Base-by-base conservation (phyloP, 2,113 vertebrate genomes). In the Arothron firmamentum region DNA sequence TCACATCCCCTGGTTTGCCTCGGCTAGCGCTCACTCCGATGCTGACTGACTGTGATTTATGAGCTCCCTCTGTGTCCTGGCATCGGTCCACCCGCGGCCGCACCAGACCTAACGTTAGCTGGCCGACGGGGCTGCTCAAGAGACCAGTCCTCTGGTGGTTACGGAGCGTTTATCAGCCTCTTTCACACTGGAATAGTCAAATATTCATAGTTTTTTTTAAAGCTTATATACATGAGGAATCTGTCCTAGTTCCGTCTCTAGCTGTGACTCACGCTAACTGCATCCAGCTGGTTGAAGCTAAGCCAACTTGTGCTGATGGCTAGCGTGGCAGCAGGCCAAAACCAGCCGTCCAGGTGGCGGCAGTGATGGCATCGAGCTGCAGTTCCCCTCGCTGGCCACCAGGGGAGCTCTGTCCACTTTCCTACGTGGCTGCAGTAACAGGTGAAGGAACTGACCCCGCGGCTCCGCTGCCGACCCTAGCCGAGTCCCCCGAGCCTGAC, bases 1-100 rank as follows among this genome's bases (percentile, higher is more conserved):
- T 59, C 57, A 67, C 55, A 77, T 85, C 73, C 82, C 75, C 78
- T 84, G 84, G 69, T 80, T 75, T 75, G 82, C 75, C 69, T 80
- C 58, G 70, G 71, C 73, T 81, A 65, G 67, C 31, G 19, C 59
- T 48, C 51, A 63, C 56, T 73, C 78, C 80, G 74, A 84, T 76
- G 66, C 79, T 83, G 62, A 83, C 64, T 80, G 77, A 64, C 69
- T 77, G 65, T 84, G 85, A 87, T 86, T 88, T 79, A 79, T 77
- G 87, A 80, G 83, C 75, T 85, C 68, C 68, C 56, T 25, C 41
- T 62, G 70, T 67, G 77, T 74, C 62, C 83, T 87, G 85, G 78
- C 77, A 75, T 54, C 17, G 20, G 59, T 75, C 77, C 75, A 74
- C 56, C 78, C 59, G 51, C 50, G 62, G 59, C 64, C 63, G 71